phyloP scores from a whole-genome alignment of 2,888 invertebrate species.

The Chalcis sispes region DNA sequence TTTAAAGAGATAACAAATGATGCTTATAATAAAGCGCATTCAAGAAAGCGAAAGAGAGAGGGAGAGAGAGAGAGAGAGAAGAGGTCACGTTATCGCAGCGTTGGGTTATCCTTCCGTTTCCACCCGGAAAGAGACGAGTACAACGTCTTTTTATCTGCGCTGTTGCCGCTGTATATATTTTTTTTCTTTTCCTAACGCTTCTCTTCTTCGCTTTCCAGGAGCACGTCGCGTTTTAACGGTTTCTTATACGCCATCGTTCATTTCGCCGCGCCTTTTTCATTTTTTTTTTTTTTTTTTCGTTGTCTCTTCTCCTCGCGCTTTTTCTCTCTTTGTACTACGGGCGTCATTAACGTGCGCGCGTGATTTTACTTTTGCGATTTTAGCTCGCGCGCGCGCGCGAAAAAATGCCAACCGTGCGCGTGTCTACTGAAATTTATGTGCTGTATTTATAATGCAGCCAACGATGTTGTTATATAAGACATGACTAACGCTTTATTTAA shows the following conservation, averaged over 20 bases:
- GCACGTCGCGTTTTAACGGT: constrained; percentile 35
- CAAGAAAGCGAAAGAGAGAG: too few relatives aligned
- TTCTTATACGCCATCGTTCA: constrained; percentile 39
- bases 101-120: constrained; percentile 50
- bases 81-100: constrained; percentile 58
- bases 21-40: constrained; percentile 67
- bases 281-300: too few relatives aligned
- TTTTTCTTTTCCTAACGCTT: neutral
- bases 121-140: constrained; percentile 45
- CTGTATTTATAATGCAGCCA: constrained; percentile 14
- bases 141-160: constrained; percentile 41
- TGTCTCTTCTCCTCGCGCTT: too few relatives aligned
- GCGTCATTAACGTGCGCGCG: constrained; percentile 26
- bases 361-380: constrained; percentile 26
- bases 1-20: constrained; percentile 71
- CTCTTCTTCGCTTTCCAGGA: neutral
- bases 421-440: constrained; percentile 34
- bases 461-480: neutral
- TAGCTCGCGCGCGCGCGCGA: neutral
- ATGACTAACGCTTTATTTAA: too few relatives aligned
- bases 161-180: neutral
- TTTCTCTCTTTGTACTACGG: constrained; percentile 6
- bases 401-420: constrained; percentile 10
- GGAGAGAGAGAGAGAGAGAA: too few relatives aligned
- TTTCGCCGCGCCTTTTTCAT: constrained; percentile 16